Conservation (phyloP, 2,888 invertebrate genomes). For the Tuta absoluta region DNA sequence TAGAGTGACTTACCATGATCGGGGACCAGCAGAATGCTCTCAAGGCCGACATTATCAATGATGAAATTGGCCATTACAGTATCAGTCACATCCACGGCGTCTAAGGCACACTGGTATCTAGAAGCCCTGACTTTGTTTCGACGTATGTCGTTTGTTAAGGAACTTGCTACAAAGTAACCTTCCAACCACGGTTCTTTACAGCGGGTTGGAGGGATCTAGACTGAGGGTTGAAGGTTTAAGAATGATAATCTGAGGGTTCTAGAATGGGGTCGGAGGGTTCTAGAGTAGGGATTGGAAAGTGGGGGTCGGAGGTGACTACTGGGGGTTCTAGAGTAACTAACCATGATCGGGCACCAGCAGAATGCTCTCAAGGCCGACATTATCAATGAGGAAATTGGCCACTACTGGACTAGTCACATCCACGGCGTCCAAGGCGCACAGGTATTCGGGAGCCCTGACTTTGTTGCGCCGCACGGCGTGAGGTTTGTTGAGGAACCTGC, state of each 20-base stretch:
- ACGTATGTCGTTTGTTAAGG: constrained; percentile 72
- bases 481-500: constrained; percentile 79
- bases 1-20: constrained; percentile 72
- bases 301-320: too few species aligned
- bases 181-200: too few species aligned
- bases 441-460: constrained; percentile 66
- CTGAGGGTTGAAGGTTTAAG: too few species aligned
- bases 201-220: too few species aligned
- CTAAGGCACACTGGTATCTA: constrained; percentile 73
- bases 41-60: constrained; percentile 88
- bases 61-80: constrained; percentile 91
- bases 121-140: constrained; percentile 65
- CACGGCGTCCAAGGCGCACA: constrained; percentile 85
- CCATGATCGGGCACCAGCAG: constrained; percentile 86
- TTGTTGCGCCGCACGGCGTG: constrained; percentile 75
- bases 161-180: constrained; percentile 85
- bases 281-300: constrained; percentile 64
- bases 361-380: constrained; percentile 85
- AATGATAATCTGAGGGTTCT: too few species aligned
- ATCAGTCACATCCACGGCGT: constrained; percentile 87
- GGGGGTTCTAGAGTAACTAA: too few species aligned
- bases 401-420: constrained; percentile 88
- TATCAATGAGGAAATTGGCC: constrained; percentile 93
- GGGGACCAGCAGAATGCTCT: constrained; percentile 88
- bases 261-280: too few species aligned